A percentile compares a stretch with the other conserved stretches of the same genome.
Conservation (phyloP, 2,113 vertebrate species). For the Thinocorus orbignyianus region DNA sequence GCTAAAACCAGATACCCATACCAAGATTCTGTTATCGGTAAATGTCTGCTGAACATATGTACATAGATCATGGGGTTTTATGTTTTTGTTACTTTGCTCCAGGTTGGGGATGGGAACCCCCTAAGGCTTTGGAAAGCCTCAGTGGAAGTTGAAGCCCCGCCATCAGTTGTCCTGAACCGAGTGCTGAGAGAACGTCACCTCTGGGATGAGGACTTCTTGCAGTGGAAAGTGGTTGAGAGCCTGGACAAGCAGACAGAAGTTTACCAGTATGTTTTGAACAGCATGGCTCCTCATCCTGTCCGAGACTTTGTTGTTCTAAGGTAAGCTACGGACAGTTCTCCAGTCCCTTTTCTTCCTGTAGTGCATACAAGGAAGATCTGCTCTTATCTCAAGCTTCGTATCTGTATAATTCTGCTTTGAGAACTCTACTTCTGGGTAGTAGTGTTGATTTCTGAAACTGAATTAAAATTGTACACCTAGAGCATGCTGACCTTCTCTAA, state of each 20-base stretch:
- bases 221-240: constrained; percentile 93
- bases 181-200: constrained; percentile 94
- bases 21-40: neutral
- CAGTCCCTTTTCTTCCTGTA: neutral
- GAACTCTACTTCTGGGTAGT: neutral
- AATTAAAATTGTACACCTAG: constrained; percentile 11
- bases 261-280: constrained; percentile 91
- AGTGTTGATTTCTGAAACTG: constrained; percentile 6
- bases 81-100: neutral
- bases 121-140: constrained; percentile 91
- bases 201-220: constrained; percentile 95
- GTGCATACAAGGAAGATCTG: neutral
- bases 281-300: constrained; percentile 94
- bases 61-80: neutral
- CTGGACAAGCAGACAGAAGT: constrained; percentile 93
- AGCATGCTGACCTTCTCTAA: neutral
- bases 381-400: neutral
- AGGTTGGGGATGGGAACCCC: constrained; percentile 94
- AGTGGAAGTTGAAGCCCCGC: constrained; percentile 93
- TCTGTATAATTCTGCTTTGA: neutral
- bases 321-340: constrained; percentile 68
- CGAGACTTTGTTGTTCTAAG: constrained; percentile 93
- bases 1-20: neutral
- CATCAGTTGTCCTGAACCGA: constrained; percentile 91
- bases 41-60: neutral